Evolutionary conservation across 1,140 invertebrate genomes (phyloP).

Genomic region (Nylanderia fulva): DNA sequence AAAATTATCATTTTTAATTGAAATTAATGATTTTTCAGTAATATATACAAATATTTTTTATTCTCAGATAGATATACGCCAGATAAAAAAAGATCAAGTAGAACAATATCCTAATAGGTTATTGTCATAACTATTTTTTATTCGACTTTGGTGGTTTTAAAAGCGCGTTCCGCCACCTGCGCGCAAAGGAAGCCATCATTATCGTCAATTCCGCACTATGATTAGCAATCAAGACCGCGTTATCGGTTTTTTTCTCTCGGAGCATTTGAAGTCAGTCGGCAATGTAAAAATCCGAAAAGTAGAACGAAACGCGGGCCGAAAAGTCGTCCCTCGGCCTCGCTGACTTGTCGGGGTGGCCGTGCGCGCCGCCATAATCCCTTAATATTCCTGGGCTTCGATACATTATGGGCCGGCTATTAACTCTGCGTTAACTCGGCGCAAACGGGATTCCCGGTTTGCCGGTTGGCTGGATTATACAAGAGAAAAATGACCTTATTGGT

Average conservation of each 20-base stretch:
- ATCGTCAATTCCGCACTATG: neutral
- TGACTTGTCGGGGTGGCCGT: constrained; percentile 65
- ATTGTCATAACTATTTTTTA: neutral
- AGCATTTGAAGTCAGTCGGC: constrained; percentile 29
- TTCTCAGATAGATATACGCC: neutral
- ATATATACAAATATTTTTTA: neutral
- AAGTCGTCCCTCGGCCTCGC: constrained; percentile 36
- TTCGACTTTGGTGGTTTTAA: neutral
- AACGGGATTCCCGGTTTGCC: constrained; percentile 75
- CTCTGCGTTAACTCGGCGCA: constrained; percentile 77
- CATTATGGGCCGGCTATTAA: constrained; percentile 77
- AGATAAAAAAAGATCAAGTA: neutral
- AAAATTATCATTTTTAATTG: neutral
- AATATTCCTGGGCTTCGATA: constrained; percentile 76
- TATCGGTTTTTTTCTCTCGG: constrained; percentile 2
- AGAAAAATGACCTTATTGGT: constrained; percentile 81
- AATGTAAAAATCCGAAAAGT: constrained; percentile 62
- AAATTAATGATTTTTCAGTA: neutral
- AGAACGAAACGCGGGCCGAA: constrained; percentile 58
- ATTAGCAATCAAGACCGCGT: constrained; percentile 23
- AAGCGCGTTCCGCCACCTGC: neutral
- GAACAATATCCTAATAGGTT: too few species aligned
- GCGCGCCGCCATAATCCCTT: constrained; percentile 72
- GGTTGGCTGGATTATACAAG: constrained; percentile 76
- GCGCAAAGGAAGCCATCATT: neutral